A percentile compares a stretch with the other conserved stretches of the same genome.
Conservation (phyloP, 2,888 invertebrate species). For the Invenusta paracnida region DNA sequence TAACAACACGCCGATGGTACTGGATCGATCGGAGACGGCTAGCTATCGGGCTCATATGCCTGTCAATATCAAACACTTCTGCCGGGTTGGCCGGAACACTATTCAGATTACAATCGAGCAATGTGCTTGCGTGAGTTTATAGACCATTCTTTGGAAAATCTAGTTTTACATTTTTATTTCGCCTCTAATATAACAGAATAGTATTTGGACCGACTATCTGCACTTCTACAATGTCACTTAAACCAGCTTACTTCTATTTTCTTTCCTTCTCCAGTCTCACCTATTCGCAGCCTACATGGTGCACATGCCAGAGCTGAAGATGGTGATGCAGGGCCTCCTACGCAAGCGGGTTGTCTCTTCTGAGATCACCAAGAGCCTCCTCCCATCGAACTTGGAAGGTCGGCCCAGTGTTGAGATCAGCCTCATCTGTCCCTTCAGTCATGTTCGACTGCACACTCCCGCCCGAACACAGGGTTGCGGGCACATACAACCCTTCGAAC, state of each 20-base stretch:
- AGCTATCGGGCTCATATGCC: constrained; percentile 10
- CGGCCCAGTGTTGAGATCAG: background rate
- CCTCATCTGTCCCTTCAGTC: constrained; percentile 30
- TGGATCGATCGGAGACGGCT: background rate
- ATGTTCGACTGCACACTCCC: constrained; percentile 12
- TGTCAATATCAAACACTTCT: background rate
- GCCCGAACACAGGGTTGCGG: constrained; percentile 11
- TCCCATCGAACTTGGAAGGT: background rate
- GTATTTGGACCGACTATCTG: no score
- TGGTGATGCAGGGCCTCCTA: background rate
- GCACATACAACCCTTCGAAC: constrained; percentile 33
- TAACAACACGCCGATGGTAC: background rate
- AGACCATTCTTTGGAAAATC: no score
- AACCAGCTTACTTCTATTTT: no score
- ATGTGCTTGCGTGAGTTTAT: constrained; percentile 30
- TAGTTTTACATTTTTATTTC: no score
- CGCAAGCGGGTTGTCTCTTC: background rate
- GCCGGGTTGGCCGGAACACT: background rate
- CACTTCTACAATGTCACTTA: no score
- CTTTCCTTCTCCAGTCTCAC: constrained; percentile 14
- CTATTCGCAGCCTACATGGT: constrained; percentile 32
- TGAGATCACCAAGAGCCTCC: constrained; percentile 7
- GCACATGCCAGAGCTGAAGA: constrained; percentile 23
- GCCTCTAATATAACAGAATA: no score
- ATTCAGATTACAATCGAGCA: constrained; percentile 22